A percentile compares a stretch with the other conserved stretches of the same genome.
Conservation (phyloP, 2,797 vertebrate species). For the Poecilia gillii region DNA sequence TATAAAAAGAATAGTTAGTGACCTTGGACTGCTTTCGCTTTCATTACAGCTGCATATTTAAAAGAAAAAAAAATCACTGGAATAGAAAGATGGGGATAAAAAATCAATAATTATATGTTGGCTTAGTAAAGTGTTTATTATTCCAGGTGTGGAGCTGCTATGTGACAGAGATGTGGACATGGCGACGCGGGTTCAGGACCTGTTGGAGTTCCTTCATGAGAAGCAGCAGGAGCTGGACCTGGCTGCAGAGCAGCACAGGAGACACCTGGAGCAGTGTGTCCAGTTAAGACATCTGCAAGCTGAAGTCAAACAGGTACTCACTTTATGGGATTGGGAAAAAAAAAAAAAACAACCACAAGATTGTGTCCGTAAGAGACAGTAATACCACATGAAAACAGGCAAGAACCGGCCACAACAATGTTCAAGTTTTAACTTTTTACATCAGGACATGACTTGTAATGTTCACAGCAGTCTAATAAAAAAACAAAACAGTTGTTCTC, state of each 20-base stretch:
- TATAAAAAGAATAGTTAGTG: neutral
- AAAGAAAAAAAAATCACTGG: neutral
- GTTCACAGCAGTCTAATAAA: neutral
- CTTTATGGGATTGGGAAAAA: neutral
- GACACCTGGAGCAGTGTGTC: constrained; percentile 96
- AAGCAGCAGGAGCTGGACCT: constrained; percentile 98
- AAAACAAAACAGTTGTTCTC: neutral
- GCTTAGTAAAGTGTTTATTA: neutral
- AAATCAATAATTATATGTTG: neutral
- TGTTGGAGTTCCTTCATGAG: constrained; percentile 97
- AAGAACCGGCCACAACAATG: neutral
- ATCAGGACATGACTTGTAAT: neutral
- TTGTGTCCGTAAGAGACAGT: neutral
- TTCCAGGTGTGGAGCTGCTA: constrained; percentile 92
- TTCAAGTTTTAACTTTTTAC: neutral
- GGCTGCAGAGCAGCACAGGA: constrained; percentile 93
- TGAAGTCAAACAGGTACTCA: constrained; percentile 94
- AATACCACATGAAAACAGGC: neutral
- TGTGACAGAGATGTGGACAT: constrained; percentile 98
- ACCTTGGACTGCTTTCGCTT: neutral
- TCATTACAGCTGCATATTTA: neutral
- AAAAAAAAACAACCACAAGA: neutral
- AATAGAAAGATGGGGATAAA: too few species aligned
- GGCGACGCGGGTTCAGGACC: constrained; percentile 96
- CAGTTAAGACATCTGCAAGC: constrained; percentile 96